Base-by-base conservation (phyloP, 2,888 invertebrate genomes). In the Melanargia galathea region DNA sequence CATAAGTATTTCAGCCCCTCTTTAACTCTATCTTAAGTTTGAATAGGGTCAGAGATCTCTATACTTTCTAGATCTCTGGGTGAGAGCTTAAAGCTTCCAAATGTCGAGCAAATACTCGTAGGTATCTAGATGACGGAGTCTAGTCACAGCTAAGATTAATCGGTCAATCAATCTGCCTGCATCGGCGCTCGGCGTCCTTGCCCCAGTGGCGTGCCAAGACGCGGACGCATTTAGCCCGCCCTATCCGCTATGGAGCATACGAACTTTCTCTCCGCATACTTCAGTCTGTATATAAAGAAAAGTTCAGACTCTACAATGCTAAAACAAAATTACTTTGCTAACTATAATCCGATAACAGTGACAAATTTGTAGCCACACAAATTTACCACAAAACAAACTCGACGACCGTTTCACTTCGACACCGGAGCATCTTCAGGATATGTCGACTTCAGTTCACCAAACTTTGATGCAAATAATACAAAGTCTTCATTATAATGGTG, bases 171-270 rank as follows among this genome's bases (percentile, higher is more conserved):
- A 86, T 86, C 84, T 81, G 78, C 75, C 73, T 85, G 86, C 87
- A 87, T 85, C 78, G 86, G 83, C 83, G 83, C 84, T 82, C 75
- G 66, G 80, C 87, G 90, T 87, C 90, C 90, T 90, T 90, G 90
- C 84, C 89, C 90, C 83, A 89, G 83, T 90, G 83, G 79, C 80
- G 87, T 82, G 85, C 86, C 87, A 87, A 82, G 83, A 80, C 81
- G 78, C 70, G 76, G 80, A 86, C 89, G 81, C 77, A 80, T 87
- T 86, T 90, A 90, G 89, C 79, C 71, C 78, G 79, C 77, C 81
- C 82, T 82, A 82, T 82, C 86, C 81, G 83, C 81, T 84, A 77
- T 77, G 76, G 71, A 69, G 75, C 72, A 71, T 70, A 74, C 83
- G 77, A 78, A 85, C 86, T 87, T 86, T 84, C 84, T 82, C 81